Base-by-base conservation (phyloP, 2,797 vertebrate species). In the Steatocranus sp. region DNA sequence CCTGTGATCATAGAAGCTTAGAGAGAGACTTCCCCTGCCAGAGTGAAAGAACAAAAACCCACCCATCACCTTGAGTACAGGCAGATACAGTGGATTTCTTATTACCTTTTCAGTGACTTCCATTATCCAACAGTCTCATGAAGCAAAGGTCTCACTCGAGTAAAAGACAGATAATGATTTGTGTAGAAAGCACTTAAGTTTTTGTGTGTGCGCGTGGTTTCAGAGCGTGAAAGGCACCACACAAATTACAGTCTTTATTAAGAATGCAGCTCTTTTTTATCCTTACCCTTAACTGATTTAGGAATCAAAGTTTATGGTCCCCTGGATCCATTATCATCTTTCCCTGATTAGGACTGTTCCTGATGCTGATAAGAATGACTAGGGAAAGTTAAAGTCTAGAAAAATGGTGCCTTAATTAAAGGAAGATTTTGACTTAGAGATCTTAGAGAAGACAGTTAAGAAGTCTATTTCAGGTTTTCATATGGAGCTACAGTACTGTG, bases 101-200 rank as follows among this genome's bases (percentile, higher is more conserved):
- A 74, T 94, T 94, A 95, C 94, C 93, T 92, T 89, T 79, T 92
- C 75, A 77, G 84, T 6, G 9, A 83, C 76, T 74, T 83, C 15
- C 51, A 86, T 88, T 77, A 84, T 92, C 88, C 90, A 89, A 49
- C 78, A 77, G 85, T 86, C 83, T 85, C 76, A 6, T 78, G 84
- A 80, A 79, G 68, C 25, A 77, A 70, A 54, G 68, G 50, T 76
- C 58, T 76, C 50, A 75, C 66, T 80, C 34, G 36, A 85, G 68
- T 34, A 48, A 68, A 78, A 83, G 48, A 73, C 66, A 63, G 27
- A 80, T 86, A 76, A 87, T 75, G 48, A 87, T 38, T 56, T 83
- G 78, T 86, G 78, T 20, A 63, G 38, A 81, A 70, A 56, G 76
- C 25, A 74, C 81, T 84, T 75, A 17, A 3, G 14, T 77, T 54